Evolutionary conservation across 92 coral and sea anemone genomes (phyloP).

Genomic region (Nematostella vectensis): DNA sequence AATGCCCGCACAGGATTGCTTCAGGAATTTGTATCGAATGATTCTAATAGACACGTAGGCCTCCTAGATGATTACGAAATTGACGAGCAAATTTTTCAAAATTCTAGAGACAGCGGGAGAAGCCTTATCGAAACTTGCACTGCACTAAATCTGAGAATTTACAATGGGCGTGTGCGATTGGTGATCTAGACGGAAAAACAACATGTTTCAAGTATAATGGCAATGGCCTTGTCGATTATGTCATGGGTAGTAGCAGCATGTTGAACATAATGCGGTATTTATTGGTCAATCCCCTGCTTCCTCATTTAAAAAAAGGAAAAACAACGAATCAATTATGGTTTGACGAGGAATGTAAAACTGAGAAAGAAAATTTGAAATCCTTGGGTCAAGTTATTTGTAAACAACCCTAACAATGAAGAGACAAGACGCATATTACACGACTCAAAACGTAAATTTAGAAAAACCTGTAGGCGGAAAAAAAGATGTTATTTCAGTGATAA

Average conservation of each 20-base stretch:
- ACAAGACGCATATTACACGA: background rate
- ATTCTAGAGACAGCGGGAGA: slow-evolving; percentile 3
- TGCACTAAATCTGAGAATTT: background rate
- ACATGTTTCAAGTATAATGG: too few relatives aligned
- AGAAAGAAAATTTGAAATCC: background rate
- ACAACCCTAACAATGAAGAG: background rate
- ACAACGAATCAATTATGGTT: background rate
- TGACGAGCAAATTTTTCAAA: background rate
- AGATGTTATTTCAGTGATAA: background rate
- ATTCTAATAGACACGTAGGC: slow-evolving; percentile 2
- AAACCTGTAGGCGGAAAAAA: background rate
- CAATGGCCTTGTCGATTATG: too few relatives aligned
- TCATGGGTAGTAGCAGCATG: background rate
- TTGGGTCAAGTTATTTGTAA: background rate
- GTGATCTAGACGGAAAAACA: background rate
- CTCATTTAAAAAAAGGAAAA: background rate
- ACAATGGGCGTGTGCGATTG: background rate
- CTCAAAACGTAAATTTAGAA: background rate
- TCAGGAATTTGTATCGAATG: slow-evolving; percentile 3
- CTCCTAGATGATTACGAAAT: background rate
- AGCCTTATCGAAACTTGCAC: background rate
- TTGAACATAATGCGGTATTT: background rate
- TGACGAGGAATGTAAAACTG: background rate
- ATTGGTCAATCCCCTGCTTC: background rate
- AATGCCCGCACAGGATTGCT: slow-evolving; percentile 11